phyloP scores from a whole-genome alignment of 2,888 invertebrate genomes.

The Hydrotaea cyrtoneurina region DNA sequence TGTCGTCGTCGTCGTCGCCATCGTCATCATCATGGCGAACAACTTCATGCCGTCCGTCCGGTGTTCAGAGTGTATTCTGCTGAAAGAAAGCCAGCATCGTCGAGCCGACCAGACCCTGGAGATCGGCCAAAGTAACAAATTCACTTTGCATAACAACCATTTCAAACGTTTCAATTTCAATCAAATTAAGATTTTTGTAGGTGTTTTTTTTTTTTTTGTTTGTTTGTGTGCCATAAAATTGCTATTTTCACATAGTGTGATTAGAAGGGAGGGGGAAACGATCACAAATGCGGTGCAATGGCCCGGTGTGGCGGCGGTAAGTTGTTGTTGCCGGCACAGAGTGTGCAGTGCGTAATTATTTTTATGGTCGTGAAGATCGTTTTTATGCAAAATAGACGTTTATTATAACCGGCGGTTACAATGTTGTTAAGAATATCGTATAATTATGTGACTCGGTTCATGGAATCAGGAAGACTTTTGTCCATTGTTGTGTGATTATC shows the following conservation, averaged over 20 bases:
- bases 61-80: not conserved
- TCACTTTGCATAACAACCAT: slow-evolving; percentile 48
- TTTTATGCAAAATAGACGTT: slow-evolving; percentile 30
- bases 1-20: too few species aligned
- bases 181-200: slow-evolving; percentile 63
- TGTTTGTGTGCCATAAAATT: slow-evolving; percentile 29
- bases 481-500: not conserved
- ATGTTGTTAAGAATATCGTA: not conserved
- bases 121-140: not conserved
- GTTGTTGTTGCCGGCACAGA: slow-evolving; percentile 11
- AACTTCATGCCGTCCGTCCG: not conserved
- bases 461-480: slow-evolving; percentile 31
- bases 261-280: not conserved
- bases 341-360: slow-evolving; percentile 35
- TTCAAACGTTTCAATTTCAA: slow-evolving; percentile 67
- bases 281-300: not conserved
- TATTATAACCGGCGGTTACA: slow-evolving; percentile 20
- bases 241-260: slow-evolving; percentile 15
- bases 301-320: not conserved
- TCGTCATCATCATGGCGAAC: slow-evolving; percentile 26
- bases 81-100: not conserved
- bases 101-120: slow-evolving; percentile 27
- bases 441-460: slow-evolving; percentile 26
- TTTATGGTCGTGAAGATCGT: slow-evolving; percentile 34
- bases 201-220: slow-evolving; percentile 47